Evolutionary conservation across 2,797 vertebrate genomes (phyloP).

Genomic region (Lates japonicus): DNA sequence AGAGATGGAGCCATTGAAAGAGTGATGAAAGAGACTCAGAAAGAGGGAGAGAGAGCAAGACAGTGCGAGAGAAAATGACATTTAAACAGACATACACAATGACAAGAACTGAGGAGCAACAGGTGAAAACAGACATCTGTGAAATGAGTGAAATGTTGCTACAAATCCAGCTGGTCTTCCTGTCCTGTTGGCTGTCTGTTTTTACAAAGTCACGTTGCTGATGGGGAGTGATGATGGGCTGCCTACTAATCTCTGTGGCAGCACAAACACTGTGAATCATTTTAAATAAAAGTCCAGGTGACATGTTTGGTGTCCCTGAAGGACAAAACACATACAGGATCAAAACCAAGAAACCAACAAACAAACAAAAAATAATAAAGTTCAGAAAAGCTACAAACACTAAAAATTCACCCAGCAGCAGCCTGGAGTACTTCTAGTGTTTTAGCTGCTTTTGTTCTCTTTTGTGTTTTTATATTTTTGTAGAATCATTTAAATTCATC

Average conservation of each 20-base stretch:
- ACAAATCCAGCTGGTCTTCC: neutral
- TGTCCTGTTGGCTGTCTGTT: conserved; percentile 2
- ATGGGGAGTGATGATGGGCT: conserved; percentile 3
- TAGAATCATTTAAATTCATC: no score
- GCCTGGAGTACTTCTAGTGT: no score
- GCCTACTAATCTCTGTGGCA: neutral
- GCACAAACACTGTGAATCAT: neutral
- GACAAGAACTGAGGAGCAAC: neutral
- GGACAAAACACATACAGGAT: neutral
- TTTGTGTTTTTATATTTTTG: no score
- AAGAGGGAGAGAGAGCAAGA: neutral
- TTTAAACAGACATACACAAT: neutral
- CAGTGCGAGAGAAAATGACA: conserved; percentile 3
- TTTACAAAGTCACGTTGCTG: neutral
- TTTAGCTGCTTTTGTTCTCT: no score
- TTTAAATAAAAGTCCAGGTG: neutral
- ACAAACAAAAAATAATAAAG: neutral
- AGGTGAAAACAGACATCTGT: neutral
- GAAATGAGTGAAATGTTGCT: neutral
- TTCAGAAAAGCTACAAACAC: neutral
- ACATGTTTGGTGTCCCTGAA: neutral
- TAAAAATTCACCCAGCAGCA: neutral
- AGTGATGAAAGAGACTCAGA: conserved; percentile 3
- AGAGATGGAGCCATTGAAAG: neutral
- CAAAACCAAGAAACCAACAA: neutral